phyloP scores from a whole-genome alignment of 2,113 vertebrate species.

The Istiophorus platypterus region DNA sequence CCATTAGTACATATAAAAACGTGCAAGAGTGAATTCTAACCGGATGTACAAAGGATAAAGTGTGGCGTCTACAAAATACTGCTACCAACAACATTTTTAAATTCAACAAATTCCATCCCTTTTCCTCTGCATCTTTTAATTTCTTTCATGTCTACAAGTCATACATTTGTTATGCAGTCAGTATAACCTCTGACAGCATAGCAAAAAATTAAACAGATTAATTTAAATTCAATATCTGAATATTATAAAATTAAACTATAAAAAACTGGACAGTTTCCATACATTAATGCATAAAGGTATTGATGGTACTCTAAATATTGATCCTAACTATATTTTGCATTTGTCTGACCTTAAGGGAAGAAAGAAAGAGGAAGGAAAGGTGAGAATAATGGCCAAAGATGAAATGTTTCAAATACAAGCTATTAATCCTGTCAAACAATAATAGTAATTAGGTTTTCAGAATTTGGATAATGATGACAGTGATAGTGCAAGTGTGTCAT shows the following conservation, averaged over 20 bases:
- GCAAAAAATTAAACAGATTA: not conserved
- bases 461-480: conserved; percentile 4
- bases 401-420: not conserved
- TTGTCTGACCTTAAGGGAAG: too few species aligned
- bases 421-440: not conserved
- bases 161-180: not conserved
- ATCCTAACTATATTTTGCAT: too few species aligned
- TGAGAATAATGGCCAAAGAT: not conserved
- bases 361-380: too few species aligned
- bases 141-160: too few species aligned
- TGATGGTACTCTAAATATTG: too few species aligned
- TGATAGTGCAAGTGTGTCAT: not conserved
- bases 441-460: not conserved
- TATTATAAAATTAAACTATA: too few species aligned
- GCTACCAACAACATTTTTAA: too few species aligned
- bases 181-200: not conserved
- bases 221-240: too few species aligned
- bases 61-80: not conserved
- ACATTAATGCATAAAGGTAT: too few species aligned
- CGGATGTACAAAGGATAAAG: not conserved
- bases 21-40: not conserved
- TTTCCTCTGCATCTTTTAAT: too few species aligned
- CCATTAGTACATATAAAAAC: not conserved
- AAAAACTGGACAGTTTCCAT: too few species aligned
- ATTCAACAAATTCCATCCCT: too few species aligned